Evolutionary conservation across 2,888 invertebrate species (phyloP), one percentile per base, ranked within the genome.

Genomic region (Antheraea assamensis): DNA sequence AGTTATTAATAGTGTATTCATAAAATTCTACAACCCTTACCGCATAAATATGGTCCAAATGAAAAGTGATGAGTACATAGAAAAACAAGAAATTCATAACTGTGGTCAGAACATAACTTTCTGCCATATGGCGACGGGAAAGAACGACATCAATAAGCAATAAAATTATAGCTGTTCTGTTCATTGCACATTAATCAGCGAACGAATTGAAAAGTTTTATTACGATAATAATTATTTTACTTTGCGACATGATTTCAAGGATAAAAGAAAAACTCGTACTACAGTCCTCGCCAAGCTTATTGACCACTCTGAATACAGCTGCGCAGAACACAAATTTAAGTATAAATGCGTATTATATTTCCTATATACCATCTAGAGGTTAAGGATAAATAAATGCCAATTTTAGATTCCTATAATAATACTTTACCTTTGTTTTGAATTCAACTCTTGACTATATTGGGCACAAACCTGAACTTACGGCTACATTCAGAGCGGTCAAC

Each of bases 81-180:
- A 88, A 84, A 86, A 88, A 87, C 88, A 85, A 83, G 79, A 89
- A 86, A 87, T 84, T 85, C 92, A 92, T 92, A 83, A 87, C 85
- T 86, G 76, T 80, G 13, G 70, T 79, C 75, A 81, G 89, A 87
- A 83, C 88, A 87, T 89, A 81, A 87, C 84, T 74, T 77, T 77
- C 74, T 77, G 77, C 76, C 81, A 83, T 76, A 84, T 81, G 81
- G 79, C 76, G 81, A 82, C 79, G 82, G 78, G 79, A 82, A 85
- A 81, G 75, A 55, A 79, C 80, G 78, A 86, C 83, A 82, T 79
- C 74, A 75, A 74, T 71, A 71, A 55, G 85, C 80, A 79, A 83
- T 90, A 84, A 88, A 90, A 87, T 83, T 73, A 83, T 86, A 84
- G 84, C 81, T 81, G 75, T 79, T 79, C 81, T 86, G 83, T 85